These are phyloP conservation scores for Drosophila punjabiensis DNA, from an alignment of 1,140 invertebrate genomes.

Conservation along the genomic window DNA sequence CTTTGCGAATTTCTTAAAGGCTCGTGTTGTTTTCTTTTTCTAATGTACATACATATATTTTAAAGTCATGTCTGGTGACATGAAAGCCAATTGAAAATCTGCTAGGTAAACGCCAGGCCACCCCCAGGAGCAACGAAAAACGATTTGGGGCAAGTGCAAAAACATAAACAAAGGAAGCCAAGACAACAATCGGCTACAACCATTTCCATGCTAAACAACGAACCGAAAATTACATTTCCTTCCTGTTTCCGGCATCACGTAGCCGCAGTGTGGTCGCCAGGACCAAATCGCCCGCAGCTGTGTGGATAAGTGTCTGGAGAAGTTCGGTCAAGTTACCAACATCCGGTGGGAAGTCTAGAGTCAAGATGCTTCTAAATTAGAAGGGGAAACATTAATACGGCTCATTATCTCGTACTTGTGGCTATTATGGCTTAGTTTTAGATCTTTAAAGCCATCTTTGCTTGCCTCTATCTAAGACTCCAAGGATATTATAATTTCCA, in stretches of 20 bases:
- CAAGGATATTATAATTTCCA: background rate
- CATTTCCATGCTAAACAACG: constrained; percentile 45
- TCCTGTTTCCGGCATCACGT: constrained; percentile 76
- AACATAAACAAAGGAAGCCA: constrained; percentile 59
- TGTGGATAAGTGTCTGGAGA: constrained; percentile 12
- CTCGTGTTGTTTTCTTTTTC: background rate
- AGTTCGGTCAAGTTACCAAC: constrained; percentile 53
- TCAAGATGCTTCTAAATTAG: background rate
- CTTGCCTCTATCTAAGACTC: too few relatives aligned
- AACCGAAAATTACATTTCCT: constrained; percentile 71
- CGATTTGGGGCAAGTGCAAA: constrained; percentile 39
- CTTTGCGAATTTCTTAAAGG: constrained; percentile 44
- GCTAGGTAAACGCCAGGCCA: constrained; percentile 33
- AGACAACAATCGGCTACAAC: constrained; percentile 52
- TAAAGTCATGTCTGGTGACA: constrained; percentile 44
- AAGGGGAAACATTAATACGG: background rate
- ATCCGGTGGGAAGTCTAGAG: constrained; percentile 34
- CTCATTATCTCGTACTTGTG: background rate
- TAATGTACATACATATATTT: constrained; percentile 44
- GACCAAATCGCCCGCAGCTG: constrained; percentile 12
- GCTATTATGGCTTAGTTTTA: background rate
- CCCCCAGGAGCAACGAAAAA: constrained; percentile 27
- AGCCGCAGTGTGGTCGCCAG: constrained; percentile 56
- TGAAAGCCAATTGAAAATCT: constrained; percentile 23
- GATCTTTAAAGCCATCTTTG: background rate